Conservation (phyloP, 2,888 invertebrate genomes). For the Orthosia gracilis region DNA sequence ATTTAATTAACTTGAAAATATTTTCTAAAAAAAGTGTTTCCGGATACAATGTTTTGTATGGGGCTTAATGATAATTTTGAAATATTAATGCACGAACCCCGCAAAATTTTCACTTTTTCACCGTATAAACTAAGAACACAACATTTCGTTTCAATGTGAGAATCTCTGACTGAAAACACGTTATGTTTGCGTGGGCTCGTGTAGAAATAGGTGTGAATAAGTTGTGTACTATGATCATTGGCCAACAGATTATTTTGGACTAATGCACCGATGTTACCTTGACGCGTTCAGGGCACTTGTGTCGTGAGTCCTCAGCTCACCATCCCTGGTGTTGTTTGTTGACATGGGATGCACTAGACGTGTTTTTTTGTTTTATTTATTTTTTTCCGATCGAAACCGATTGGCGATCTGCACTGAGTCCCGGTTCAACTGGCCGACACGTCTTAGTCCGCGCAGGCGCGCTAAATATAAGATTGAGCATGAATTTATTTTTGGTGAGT, state of each 20-base stretch:
- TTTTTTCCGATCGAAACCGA: constrained; percentile 77
- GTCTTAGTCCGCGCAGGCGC: constrained; percentile 85
- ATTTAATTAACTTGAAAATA: constrained; percentile 61
- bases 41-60: constrained; percentile 62
- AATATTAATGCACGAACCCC: constrained; percentile 79
- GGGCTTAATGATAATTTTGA: constrained; percentile 53
- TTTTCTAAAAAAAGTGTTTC: constrained; percentile 63
- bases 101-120: constrained; percentile 82
- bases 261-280: constrained; percentile 87
- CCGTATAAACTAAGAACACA: constrained; percentile 88
- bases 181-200: constrained; percentile 89
- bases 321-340: constrained; percentile 79
- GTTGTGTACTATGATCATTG: constrained; percentile 87
- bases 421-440: constrained; percentile 87
- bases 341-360: constrained; percentile 74
- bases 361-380: constrained; percentile 68
- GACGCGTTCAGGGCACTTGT: constrained; percentile 78
- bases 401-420: constrained; percentile 88
- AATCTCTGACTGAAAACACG: constrained; percentile 88
- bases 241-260: constrained; percentile 84
- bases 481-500: constrained; percentile 89
- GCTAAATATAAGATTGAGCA: constrained; percentile 91
- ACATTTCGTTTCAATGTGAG: constrained; percentile 89
- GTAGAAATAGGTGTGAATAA: constrained; percentile 91
- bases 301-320: constrained; percentile 73